Base-by-base conservation (phyloP, 2,113 vertebrate genomes). In the Hassar affinis region DNA sequence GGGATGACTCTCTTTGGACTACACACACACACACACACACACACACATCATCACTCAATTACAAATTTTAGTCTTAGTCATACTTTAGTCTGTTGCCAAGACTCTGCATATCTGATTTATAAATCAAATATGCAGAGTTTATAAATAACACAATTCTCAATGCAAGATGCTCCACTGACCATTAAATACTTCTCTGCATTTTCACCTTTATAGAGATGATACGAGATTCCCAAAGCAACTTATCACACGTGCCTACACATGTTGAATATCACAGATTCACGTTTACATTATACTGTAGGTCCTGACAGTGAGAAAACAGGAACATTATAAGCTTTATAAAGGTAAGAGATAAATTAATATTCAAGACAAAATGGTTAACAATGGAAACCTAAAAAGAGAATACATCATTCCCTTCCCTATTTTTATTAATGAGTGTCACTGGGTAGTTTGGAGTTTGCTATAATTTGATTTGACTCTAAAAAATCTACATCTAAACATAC, bases 1-100 rank as follows among this genome's bases (percentile, higher is more conserved):
- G 85, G 5, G 90, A 93, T 1, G 86, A 69, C 88, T 90, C 92
- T 84, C 92, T 91, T 78, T 93, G 91, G 86, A 94, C 94, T 94
- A 86, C 14, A 56, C 25, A 81, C 42, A 84, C 78, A 82, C 64
- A 72, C 27, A 84, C 64, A 82, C 6, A 89, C 47, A 83, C 76
- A 87, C 20, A 85, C 38, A 86, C 18, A 69, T n/a, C 64, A 82
- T 72, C 68, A 86, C 54, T 56, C 11, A 77, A 45, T 22, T 33
- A 35, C 27, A 68, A 14, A 76, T n/a, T 49, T 72, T 72, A 47
- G 33, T 18, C 15, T 25, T 49, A 11, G n/a, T 57, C 69, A 38
- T 3, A 14, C 47, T 81, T 81, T 5, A 33, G 20, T 9, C 22
- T 51, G 54, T 27, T 82, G 57, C 54, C 57, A 82, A 75, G 62